phyloP scores from a whole-genome alignment of 2,888 invertebrate species.

The Piscicola geometra region DNA sequence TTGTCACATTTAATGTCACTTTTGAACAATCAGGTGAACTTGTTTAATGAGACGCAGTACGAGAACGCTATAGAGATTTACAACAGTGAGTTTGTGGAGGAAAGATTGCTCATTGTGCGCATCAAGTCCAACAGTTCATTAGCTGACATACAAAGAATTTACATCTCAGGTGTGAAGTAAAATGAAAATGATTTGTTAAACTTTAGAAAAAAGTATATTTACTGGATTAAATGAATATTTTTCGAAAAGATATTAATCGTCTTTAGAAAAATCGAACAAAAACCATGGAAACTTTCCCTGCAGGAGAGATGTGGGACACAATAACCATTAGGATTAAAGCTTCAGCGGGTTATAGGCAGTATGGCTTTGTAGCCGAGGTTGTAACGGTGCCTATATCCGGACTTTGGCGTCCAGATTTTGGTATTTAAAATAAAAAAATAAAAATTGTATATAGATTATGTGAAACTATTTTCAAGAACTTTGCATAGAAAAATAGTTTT shows the following conservation, averaged over 20 bases:
- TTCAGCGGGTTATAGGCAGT: conserved; percentile 80
- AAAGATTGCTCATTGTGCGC: conserved; percentile 54
- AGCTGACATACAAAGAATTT: conserved; percentile 41
- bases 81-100: conserved; percentile 82
- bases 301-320: conserved; percentile 42
- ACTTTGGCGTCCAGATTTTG: conserved; percentile 48
- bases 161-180: conserved; percentile 13
- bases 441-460: too few relatives aligned
- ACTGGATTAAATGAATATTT: too few relatives aligned
- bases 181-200: neutral
- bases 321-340: conserved; percentile 85
- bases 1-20: neutral
- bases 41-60: conserved; percentile 57
- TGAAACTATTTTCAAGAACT: too few relatives aligned
- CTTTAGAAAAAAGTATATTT: too few relatives aligned
- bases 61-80: conserved; percentile 76
- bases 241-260: too few relatives aligned
- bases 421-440: too few relatives aligned
- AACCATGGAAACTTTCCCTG: neutral
- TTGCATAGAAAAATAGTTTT: too few relatives aligned
- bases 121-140: conserved; percentile 47
- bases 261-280: too few relatives aligned
- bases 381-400: conserved; percentile 72
- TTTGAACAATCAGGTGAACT: conserved; percentile 45
- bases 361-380: conserved; percentile 95